These are phyloP conservation scores for Bostrychus sinensis DNA, from an alignment of 2,113 vertebrate genomes.

Conservation along the genomic window DNA sequence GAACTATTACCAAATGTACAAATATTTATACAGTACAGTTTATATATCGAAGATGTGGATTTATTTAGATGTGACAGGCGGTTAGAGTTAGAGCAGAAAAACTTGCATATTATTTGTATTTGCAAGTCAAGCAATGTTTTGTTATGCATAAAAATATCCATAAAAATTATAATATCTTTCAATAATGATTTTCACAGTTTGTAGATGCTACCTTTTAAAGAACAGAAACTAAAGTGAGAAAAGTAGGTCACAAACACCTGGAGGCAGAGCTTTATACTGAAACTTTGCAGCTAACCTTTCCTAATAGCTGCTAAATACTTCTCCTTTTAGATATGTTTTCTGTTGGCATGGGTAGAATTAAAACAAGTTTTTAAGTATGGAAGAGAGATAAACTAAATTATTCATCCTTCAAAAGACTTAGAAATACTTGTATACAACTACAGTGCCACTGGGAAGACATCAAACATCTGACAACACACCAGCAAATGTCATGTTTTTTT, in stretches of 20 bases:
- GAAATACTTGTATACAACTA: no score
- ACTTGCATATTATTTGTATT: no score
- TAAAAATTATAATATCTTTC: no score
- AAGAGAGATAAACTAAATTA: not conserved
- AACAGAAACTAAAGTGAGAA: not conserved
- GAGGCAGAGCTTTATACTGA: not conserved
- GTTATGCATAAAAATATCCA: no score
- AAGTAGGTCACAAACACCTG: constrained; percentile 2
- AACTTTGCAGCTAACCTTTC: not conserved
- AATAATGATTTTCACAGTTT: not conserved
- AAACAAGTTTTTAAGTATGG: not conserved
- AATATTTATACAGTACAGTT: no score
- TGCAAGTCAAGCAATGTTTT: not conserved
- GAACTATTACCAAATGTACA: no score
- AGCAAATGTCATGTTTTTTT: not conserved
- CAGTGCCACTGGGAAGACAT: not conserved
- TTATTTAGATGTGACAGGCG: no score
- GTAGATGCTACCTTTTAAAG: not conserved
- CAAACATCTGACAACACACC: not conserved
- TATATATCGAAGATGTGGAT: no score
- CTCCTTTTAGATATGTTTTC: not conserved
- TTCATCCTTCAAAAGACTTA: no score
- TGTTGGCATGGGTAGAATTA: not conserved
- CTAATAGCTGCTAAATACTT: not conserved
- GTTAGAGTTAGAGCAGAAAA: no score